These are phyloP conservation scores for Conomelus anceps DNA, from an alignment of 2,888 invertebrate genomes.

Conservation along the genomic window DNA sequence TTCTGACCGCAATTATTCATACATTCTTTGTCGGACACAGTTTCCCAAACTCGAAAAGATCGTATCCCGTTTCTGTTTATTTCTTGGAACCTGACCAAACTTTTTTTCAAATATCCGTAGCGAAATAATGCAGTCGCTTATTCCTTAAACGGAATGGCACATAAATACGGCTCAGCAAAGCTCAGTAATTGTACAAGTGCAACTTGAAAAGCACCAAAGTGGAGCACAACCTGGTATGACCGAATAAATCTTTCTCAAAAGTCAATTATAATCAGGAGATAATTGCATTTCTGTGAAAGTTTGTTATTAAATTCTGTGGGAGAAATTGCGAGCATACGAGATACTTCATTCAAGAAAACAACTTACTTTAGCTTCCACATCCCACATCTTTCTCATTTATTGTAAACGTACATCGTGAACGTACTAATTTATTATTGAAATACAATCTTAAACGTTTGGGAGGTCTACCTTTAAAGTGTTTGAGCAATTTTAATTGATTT, in stretches of 20 bases:
- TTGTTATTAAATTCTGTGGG: background rate
- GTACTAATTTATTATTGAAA: background rate
- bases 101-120: background rate
- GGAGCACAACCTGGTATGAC: background rate
- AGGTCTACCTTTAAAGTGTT: too few relatives aligned
- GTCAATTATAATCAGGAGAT: background rate
- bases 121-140: background rate
- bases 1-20: background rate
- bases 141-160: background rate
- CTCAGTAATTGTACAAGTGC: background rate
- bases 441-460: too few relatives aligned
- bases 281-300: background rate
- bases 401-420: background rate
- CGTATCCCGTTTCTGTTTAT: background rate
- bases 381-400: background rate
- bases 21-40: background rate
- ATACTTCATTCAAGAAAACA: background rate
- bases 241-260: background rate
- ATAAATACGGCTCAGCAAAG: background rate
- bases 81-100: background rate
- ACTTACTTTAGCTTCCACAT: background rate
- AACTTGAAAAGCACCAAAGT: background rate
- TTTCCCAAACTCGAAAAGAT: background rate
- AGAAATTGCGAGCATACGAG: background rate
- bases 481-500: too few relatives aligned